A percentile compares a stretch with the other conserved stretches of the same genome.
Conservation (phyloP, 2,888 invertebrate species). For the Sesia bembeciformis region DNA sequence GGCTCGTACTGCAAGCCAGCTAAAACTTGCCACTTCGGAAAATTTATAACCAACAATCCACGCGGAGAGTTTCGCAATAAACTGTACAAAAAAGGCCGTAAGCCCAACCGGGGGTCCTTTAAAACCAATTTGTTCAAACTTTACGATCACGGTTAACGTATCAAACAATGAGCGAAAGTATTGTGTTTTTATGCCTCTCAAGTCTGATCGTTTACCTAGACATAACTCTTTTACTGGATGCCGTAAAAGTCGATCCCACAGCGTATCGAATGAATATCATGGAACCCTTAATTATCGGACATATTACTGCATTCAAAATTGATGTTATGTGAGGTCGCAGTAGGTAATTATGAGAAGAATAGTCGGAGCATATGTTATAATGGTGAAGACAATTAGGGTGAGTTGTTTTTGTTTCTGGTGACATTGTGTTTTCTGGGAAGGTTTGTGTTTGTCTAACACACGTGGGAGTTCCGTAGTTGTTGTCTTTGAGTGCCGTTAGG, state of each 20-base stretch:
- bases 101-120: slow-evolving; percentile 32
- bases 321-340: slow-evolving; percentile 24
- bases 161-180: slow-evolving; percentile 59
- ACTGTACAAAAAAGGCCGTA: slow-evolving; percentile 30
- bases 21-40: slow-evolving; percentile 19
- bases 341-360: slow-evolving; percentile 30
- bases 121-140: slow-evolving; percentile 62
- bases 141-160: slow-evolving; percentile 53
- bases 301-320: slow-evolving; percentile 10
- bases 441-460: slow-evolving; percentile 48
- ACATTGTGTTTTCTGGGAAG: slow-evolving; percentile 61
- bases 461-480: slow-evolving; percentile 49
- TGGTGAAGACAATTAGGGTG: slow-evolving; percentile 36
- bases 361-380: slow-evolving; percentile 30
- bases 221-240: slow-evolving; percentile 40
- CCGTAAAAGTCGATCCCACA: slow-evolving; percentile 19
- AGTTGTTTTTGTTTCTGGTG: slow-evolving; percentile 52
- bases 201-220: slow-evolving; percentile 55
- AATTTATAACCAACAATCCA: slow-evolving; percentile 21
- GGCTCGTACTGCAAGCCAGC: slow-evolving; percentile 15
- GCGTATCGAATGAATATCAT: slow-evolving; percentile 15
- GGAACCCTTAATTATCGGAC: slow-evolving; percentile 27
- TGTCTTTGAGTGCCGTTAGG: slow-evolving; percentile 33
- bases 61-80: slow-evolving; percentile 30
- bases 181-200: slow-evolving; percentile 52